Percentiles rank a stretch among this genome's conserved stretches.
Evolutionary conservation across 2,113 vertebrate species (phyloP).

Genomic region (Micromys minutus): DNA sequence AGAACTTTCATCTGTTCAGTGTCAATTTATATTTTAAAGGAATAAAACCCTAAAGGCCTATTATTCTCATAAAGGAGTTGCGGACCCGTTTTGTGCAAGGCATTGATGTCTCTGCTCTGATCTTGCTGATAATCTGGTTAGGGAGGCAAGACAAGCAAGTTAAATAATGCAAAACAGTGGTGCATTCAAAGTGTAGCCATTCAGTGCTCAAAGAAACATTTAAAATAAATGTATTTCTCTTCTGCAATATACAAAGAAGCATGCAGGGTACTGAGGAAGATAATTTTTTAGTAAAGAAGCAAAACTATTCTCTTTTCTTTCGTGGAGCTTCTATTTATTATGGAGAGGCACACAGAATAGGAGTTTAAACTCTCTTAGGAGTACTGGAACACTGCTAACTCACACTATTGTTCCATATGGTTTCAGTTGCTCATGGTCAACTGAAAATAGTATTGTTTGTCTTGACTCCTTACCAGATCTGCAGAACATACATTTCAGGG

Average conservation of each 20-base stretch:
- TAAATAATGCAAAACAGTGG: background rate
- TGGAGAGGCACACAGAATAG: background rate
- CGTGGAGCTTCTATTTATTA: background rate
- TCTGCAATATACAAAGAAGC: background rate
- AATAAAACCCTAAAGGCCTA: slow-evolving; percentile 42
- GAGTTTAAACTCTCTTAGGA: background rate
- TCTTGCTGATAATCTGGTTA: slow-evolving; percentile 26
- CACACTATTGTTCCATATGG: background rate
- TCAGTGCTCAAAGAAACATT: background rate
- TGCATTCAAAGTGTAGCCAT: background rate
- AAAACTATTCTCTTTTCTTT: background rate
- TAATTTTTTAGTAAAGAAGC: background rate
- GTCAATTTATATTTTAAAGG: slow-evolving; percentile 54
- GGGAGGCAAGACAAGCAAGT: background rate
- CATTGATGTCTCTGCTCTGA: slow-evolving; percentile 30
- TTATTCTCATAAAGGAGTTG: slow-evolving; percentile 38
- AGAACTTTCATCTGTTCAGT: background rate
- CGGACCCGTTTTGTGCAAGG: background rate
- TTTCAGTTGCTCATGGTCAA: background rate
- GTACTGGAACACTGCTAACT: background rate
- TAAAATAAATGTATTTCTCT: slow-evolving; percentile 22
- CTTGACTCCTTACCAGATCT: background rate
- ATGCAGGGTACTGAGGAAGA: background rate
- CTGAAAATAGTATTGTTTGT: background rate
- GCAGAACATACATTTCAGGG: background rate